Evolutionary conservation across 2,113 vertebrate species (phyloP).

Genomic region (human (Homo sapiens)): GRCh38 chrX:106728501-106729000

Average conservation of each 20-base stretch:
- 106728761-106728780: slow-evolving; percentile 3
- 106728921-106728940: slow-evolving; percentile 45
- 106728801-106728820: background rate
- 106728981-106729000: slow-evolving; percentile 38
- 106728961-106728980: slow-evolving; percentile 37
- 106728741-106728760: slow-evolving; percentile 41
- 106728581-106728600: slow-evolving; percentile 36
- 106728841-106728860: slow-evolving; percentile 22
- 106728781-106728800: background rate
- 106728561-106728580: slow-evolving; percentile 58
- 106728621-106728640: slow-evolving; percentile 16
- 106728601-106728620: background rate
- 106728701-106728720: slow-evolving; percentile 28
- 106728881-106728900: slow-evolving; percentile 32
- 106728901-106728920: slow-evolving; percentile 40
- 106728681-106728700: background rate
- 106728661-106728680: slow-evolving; percentile 52
- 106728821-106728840: slow-evolving; percentile 12
- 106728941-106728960: slow-evolving; percentile 44
- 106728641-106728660: background rate
- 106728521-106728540: slow-evolving; percentile 30
- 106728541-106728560: slow-evolving; percentile 9
- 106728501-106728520: slow-evolving; percentile 31
- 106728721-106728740: slow-evolving; percentile 50
- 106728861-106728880: slow-evolving; percentile 55